Evolutionary conservation across 2,888 invertebrate species (phyloP).

Genomic region (Invenusta paracnida): DNA sequence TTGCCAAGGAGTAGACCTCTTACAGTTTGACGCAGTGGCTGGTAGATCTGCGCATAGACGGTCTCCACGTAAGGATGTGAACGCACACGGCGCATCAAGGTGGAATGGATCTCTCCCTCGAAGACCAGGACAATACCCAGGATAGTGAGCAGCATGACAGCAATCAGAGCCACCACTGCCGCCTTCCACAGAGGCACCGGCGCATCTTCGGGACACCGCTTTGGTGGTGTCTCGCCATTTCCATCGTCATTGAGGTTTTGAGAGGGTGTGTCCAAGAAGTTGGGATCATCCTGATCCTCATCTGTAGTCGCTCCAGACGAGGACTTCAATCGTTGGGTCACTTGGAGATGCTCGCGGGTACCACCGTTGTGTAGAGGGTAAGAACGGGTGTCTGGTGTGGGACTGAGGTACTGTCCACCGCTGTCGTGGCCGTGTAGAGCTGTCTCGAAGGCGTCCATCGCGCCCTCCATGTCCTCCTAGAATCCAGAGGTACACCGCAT

Average conservation of each 20-base stretch:
- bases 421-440: neutral
- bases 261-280: neutral
- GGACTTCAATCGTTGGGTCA: neutral
- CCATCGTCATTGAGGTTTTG: neutral
- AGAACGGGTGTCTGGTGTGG: neutral
- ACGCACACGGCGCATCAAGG: neutral
- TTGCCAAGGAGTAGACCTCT: no score
- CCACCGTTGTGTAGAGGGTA: neutral
- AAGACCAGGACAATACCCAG: constrained; percentile 10
- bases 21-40: neutral
- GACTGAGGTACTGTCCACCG: neutral
- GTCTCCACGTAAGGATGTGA: neutral
- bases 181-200: constrained; percentile 32
- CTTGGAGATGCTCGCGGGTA: neutral
- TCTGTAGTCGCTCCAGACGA: neutral
- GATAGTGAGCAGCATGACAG: neutral
- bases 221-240: neutral
- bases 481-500: neutral
- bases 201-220: neutral
- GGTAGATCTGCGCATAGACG: neutral
- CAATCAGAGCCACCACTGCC: neutral
- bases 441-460: neutral
- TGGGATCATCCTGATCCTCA: neutral
- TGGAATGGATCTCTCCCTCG: constrained; percentile 24
- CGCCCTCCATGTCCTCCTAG: neutral